phyloP scores from a whole-genome alignment of 2,797 vertebrate genomes.

The Acrossocheilus wenchowensis region DNA sequence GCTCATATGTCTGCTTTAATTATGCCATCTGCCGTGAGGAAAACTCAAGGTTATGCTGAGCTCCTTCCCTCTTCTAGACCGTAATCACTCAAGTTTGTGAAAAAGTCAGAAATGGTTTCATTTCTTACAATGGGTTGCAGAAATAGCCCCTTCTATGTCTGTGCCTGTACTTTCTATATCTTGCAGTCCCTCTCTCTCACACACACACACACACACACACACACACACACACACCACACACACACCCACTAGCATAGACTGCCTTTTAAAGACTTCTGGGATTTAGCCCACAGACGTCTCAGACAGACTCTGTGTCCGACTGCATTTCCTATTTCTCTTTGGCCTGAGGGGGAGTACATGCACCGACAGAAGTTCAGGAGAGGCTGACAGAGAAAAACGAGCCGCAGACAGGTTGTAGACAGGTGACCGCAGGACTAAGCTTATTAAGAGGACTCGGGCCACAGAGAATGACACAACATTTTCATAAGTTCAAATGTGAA shows the following conservation, averaged over 20 bases:
- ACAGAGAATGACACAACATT: constrained; percentile 33
- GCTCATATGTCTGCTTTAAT: constrained; percentile 72
- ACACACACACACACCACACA: constrained; percentile 10
- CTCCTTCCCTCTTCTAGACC: constrained; percentile 46
- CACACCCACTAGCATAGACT: constrained; percentile 22
- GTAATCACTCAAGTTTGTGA: constrained; percentile 2
- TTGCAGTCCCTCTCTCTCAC: neutral
- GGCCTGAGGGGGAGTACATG: constrained; percentile 53
- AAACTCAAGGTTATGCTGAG: constrained; percentile 75
- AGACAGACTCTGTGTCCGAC: constrained; percentile 52
- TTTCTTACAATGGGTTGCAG: constrained; percentile 4
- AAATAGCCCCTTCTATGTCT: constrained; percentile 37
- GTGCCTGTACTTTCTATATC: constrained; percentile 36
- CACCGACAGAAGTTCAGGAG: constrained; percentile 59
- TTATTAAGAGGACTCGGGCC: constrained; percentile 39
- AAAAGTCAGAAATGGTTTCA: constrained; percentile 32
- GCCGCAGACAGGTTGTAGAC: constrained; percentile 39
- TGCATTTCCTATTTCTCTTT: constrained; percentile 54
- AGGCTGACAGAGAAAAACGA: constrained; percentile 58
- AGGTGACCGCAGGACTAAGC: constrained; percentile 48
- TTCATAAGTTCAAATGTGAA: constrained; percentile 39
- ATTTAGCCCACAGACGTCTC: constrained; percentile 56
- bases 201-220: neutral
- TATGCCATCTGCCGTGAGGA: constrained; percentile 74
- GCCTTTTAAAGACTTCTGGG: constrained; percentile 57